Base-by-base conservation (phyloP, 2,113 vertebrate genomes). In the Tetrao urogallus region DNA sequence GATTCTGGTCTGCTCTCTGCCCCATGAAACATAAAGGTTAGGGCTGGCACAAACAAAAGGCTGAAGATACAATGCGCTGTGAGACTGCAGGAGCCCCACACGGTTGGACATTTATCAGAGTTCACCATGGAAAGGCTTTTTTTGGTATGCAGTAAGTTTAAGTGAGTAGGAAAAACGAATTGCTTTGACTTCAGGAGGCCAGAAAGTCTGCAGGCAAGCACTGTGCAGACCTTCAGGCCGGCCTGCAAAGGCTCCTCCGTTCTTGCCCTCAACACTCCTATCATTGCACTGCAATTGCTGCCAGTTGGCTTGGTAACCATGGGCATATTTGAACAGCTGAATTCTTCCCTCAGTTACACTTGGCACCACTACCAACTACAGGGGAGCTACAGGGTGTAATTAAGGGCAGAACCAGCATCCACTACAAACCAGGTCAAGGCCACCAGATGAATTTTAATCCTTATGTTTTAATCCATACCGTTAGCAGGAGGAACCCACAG, bases 331-430 rank as follows among this genome's bases (percentile, higher is more conserved):
- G 90, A 92, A 76, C 89, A 92, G 95, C 91, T 89, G 80, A 96
- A 94, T 95, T 94, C 90, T 90, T 92, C 95, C 90, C 94, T 95
- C 95, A 91, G 93, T 95, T 95, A 88, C 95, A 24, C 82, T 97
- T 96, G 96, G 95, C 96, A 91, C 73, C 0, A 5, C 45, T 43
- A 25, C 0, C 1, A 73, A 19, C 91, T 94, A 88, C 91, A 94
- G 94, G 91, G 94, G 90, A 94, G 80, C 73, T 93, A 1, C 82
- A 78, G 85, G 89, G 88, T 84, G 79, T 57, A 84, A 76, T 85
- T 19, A 34, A 95, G 91, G 94, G 94, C 82, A 94, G 88, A 61
- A 65, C 65, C 0, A 0, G 67, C 60, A 19, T 19, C 72, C 60
- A 12, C 70, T 70, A 43, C 86, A 81, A 91, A 93, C 82, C 90